Evolutionary conservation across 1,140 invertebrate species (phyloP), one percentile per base, ranked within the genome.

Genomic region (Dryas iulia): DNA sequence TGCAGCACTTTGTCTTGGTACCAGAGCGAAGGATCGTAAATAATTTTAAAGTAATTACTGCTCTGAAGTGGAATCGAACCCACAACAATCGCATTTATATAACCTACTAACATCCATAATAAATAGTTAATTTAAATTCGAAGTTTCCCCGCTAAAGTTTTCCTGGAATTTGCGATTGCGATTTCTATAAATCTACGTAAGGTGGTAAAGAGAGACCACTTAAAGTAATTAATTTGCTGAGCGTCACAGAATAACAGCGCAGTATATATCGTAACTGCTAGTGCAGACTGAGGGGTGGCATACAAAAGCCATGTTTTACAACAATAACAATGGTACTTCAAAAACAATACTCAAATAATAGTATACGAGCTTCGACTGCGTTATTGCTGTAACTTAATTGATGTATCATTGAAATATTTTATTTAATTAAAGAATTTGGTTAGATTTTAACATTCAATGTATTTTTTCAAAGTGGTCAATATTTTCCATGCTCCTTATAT

Each of bases 161-260:
- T 3, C 5, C 18, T 47, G 10, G 6, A 47, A 47, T 21, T 21
- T 47, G 14, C 39, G 21, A 47, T 21, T 47, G 14, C 39, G 21
- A 47, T 47, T 47, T 47, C 39, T 47, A 47, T 47, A 47, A 47
- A 21, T 47, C 39, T 47, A 47, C 39, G 8, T 47, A 47, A 39
- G 33, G 33, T 1, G 33, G 33, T 14, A n/a, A 47, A 47, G 14
- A 47, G 39, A 8, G 14, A 47, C n/a, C 35, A 47, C 39, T 47
- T 47, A 10, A 3, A 47, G 21, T 47, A 47, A 47, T 47, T 47
- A 47, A 47, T 11, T 47, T 21, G 35, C n/a, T 8, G 35, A 47
- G 18, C 35, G 14, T 47, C 35, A 47, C 35, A 47, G 35, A 47
- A 21, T 21, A 47, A 47, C 14, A 47, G 35, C 35, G 35, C 6